Percentiles rank a stretch among this genome's conserved stretches.
These are phyloP conservation scores for Plagodis pulveraria DNA, from an alignment of 2,888 invertebrate genomes.

Conservation along the genomic window DNA sequence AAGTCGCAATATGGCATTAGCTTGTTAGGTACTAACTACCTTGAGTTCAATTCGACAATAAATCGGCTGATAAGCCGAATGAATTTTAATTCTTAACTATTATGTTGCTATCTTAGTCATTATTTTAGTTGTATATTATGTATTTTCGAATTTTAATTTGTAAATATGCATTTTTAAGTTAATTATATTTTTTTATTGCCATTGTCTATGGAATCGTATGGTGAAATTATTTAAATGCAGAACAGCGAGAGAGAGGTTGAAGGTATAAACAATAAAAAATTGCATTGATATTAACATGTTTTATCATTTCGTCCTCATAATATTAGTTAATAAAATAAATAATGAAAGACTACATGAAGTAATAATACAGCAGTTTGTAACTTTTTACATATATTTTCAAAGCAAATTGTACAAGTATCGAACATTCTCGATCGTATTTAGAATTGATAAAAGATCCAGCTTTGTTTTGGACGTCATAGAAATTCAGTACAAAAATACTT, in stretches of 20 bases:
- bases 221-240: slow-evolving; percentile 75
- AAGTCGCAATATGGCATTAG: slow-evolving; percentile 46
- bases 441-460: not conserved
- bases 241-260: slow-evolving; percentile 72
- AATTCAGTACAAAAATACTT: slow-evolving; percentile 23
- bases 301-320: slow-evolving; percentile 60
- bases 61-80: slow-evolving; percentile 50
- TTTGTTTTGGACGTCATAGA: slow-evolving; percentile 2
- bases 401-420: slow-evolving; percentile 6
- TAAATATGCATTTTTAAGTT: slow-evolving; percentile 82
- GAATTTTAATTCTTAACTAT: slow-evolving; percentile 64
- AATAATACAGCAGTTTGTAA: slow-evolving; percentile 68
- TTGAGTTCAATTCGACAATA: slow-evolving; percentile 54
- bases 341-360: slow-evolving; percentile 56
- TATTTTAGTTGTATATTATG: slow-evolving; percentile 82
- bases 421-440: not conserved
- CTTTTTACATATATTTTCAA: slow-evolving; percentile 18
- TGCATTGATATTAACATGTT: slow-evolving; percentile 70
- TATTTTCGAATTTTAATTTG: slow-evolving; percentile 77
- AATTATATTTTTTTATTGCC: slow-evolving; percentile 79
- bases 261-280: slow-evolving; percentile 82
- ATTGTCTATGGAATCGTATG: slow-evolving; percentile 70
- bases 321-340: slow-evolving; percentile 51
- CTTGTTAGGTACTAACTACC: slow-evolving; percentile 17
- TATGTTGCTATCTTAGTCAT: slow-evolving; percentile 77